Evolutionary conservation across 64 coral and sea anemone genomes (phyloP), one percentile per base, ranked within the genome.

Genomic region (Stichodactyla mertensii): DNA sequence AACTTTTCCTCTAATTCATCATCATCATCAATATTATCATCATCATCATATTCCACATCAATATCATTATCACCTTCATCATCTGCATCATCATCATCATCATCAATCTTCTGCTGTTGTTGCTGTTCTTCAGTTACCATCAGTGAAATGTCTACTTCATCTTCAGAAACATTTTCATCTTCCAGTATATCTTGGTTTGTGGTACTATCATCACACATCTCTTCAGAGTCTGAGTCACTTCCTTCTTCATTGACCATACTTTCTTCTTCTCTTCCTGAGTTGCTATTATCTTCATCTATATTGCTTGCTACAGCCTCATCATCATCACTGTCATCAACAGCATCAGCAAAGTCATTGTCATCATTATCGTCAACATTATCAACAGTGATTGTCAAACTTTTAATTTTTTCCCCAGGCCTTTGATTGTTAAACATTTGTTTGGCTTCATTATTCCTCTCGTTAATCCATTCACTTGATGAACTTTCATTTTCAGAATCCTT

Each of bases 361-460:
- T 12, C 80, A 14, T 55, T 54, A 84, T 61, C 83, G 13, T 85
- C 83, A 58, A 7, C 56, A 62, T 85, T 85, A 58, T 57, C 83
- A 85, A 85, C 55, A 61, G 83, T 85, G 56, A 85, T 64, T 14
- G 55, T 85, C 56, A 85, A 85, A 19, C 60, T 85, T 64, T 85
- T 56, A 61, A 85, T 85, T 61, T 61, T 20, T 23, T 62, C 83
- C 36, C 20, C 6, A 27, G 60, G 16, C 26, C 6, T 61, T 85
- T 16, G 10, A 16, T 85, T 52, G 16, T 23, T 23, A 12, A 74
- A 4, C 27, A 28, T 27, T 74, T 26, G n/a, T 74, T 31, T 31
- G 24, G 69, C 27, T 74, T 74, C 69, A 74, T 31, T 74, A 31
- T 74, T 23, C 27, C 22, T 74, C 69, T 74, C 24, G 26, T 69